Percentiles rank a stretch among this genome's conserved stretches.
These are phyloP conservation scores for Lepidonotus clava DNA, from an alignment of 2,888 invertebrate species.

Conservation along the genomic window DNA sequence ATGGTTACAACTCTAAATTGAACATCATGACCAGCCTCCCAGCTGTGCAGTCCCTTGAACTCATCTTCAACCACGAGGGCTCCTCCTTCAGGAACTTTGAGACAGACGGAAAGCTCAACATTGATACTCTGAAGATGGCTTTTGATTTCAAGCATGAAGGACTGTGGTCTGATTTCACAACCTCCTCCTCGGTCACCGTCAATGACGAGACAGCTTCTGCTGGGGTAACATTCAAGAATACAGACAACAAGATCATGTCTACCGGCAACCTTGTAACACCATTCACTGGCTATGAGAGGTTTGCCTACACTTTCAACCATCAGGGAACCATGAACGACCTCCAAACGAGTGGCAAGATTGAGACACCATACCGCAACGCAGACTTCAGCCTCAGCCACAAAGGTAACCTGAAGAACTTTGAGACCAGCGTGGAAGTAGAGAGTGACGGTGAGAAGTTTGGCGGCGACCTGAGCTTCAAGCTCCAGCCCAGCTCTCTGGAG, in stretches of 20 bases:
- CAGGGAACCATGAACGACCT: conserved; percentile 53
- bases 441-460: not conserved
- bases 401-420: conserved; percentile 46
- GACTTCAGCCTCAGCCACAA: conserved; percentile 55
- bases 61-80: conserved; percentile 24
- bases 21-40: conserved; percentile 1
- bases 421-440: not conserved
- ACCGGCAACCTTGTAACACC: conserved; percentile 51
- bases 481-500: conserved; percentile 48
- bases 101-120: too few species aligned
- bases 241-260: not conserved
- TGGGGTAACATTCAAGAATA: conserved; percentile 35
- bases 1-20: not conserved
- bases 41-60: not conserved
- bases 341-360: conserved; percentile 46
- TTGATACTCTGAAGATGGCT: too few species aligned
- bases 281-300: conserved; percentile 1
- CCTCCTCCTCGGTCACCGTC: conserved; percentile 43
- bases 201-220: not conserved
- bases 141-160: not conserved
- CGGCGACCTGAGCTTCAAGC: not conserved
- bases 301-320: conserved; percentile 55
- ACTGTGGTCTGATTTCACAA: not conserved
- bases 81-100: too few species aligned
- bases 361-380: conserved; percentile 33